Evolutionary conservation across 2,888 invertebrate genomes (phyloP), one percentile per base, ranked within the genome.

Genomic region (Norana najaformis): DNA sequence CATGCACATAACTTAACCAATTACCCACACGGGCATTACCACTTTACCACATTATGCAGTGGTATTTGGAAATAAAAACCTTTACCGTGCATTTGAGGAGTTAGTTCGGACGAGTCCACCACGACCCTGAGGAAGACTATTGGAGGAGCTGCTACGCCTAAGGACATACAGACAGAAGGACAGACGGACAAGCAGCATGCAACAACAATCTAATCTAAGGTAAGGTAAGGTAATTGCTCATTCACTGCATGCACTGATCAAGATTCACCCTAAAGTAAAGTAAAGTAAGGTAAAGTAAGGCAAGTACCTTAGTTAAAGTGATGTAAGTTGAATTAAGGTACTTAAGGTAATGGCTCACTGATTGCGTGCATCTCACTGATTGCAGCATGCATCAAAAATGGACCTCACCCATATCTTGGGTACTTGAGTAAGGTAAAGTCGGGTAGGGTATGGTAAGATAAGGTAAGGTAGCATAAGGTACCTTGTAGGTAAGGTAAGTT

Each of bases 171-270:
- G 36, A 85, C 36, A 36, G 35, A 82, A 1, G 34, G n/a, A 85
- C 83, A 83, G 35, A 83, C 14, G 37, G 36, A 85, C 85, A 85
- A 85, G 85, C 85, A 85, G 85, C 85, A 85, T 85, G 85, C 85
- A 35, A 85, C 37, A 85, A 85, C 23, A 34, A 83, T 83, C 47
- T 47, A 69, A 69, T 69, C 69, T 23, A 47, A 47, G 8, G 23
- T 30, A 30, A 53, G 53, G 53, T 4, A 53, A 53, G 53, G 30
- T 53, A 30, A 5, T 8, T 1, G 23, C 23, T 53, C 69, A 69
- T 69, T 69, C 69, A 69, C 30, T 13, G 13, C 69, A 69, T 69
- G 30, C 30, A 69, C 69, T 69, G n/a, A 69, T 8, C 30, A 69
- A 69, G 69, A 69, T 1, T 23, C 23, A 23, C 23, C 47, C 20